phyloP scores from a whole-genome alignment of 1,140 invertebrate genomes.

The Drosophila persimilis region DNA sequence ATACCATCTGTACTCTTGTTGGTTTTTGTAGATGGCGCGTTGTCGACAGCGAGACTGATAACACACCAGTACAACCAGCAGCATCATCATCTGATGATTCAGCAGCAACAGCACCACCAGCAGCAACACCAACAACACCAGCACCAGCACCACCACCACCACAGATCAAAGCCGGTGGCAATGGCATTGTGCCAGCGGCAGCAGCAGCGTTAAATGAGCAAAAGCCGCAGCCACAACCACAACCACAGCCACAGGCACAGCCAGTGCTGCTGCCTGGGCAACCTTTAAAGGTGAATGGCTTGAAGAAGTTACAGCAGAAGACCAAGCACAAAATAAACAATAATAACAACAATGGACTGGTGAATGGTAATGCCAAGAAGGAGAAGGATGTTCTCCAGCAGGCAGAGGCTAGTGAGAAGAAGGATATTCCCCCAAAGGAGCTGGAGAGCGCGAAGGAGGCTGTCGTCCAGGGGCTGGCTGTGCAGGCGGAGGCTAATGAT shows the following conservation, averaged over 20 bases:
- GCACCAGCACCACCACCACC: conserved; percentile 2
- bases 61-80: conserved; percentile 5
- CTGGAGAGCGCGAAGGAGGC: conserved; percentile 8
- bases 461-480: not conserved
- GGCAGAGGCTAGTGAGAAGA: conserved; percentile 6
- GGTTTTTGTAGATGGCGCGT: conserved; percentile 85
- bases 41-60: conserved; percentile 83
- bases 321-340: conserved; percentile 42
- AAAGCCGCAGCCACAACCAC: conserved; percentile 1
- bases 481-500: not conserved
- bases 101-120: not conserved
- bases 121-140: not conserved
- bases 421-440: not conserved
- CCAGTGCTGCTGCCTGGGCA: not conserved
- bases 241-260: too few species aligned
- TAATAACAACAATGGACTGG: conserved; percentile 51
- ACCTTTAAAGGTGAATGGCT: conserved; percentile 52
- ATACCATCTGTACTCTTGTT: not conserved
- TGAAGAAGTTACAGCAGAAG: conserved; percentile 29
- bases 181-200: conserved; percentile 12
- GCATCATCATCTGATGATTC: conserved; percentile 17
- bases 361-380: conserved; percentile 48
- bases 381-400: not conserved
- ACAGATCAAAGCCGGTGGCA: conserved; percentile 10
- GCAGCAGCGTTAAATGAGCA: not conserved